These are phyloP conservation scores for Nipponacmea schrenckii DNA, from an alignment of 2,888 invertebrate genomes.

Conservation along the genomic window DNA sequence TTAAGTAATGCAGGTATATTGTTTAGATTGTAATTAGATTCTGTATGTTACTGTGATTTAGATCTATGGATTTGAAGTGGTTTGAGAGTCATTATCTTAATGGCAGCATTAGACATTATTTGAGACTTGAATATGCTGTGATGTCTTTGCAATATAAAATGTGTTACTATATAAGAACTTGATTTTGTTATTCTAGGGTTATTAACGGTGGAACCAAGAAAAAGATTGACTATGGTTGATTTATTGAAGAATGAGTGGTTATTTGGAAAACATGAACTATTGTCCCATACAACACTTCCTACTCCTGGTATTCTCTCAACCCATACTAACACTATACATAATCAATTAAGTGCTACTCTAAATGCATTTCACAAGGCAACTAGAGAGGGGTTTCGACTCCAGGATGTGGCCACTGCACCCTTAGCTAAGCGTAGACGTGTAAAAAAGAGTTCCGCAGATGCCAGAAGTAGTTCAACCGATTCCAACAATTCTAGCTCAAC, in stretches of 20 bases:
- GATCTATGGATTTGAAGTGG: too few relatives aligned
- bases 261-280: slow-evolving; percentile 62
- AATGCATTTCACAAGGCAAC: slow-evolving; percentile 78
- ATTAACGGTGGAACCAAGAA: slow-evolving; percentile 81
- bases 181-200: slow-evolving; percentile 71
- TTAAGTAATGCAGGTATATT: too few relatives aligned
- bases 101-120: too few relatives aligned
- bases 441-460: slow-evolving; percentile 65
- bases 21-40: too few relatives aligned
- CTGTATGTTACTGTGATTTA: too few relatives aligned
- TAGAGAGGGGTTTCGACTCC: slow-evolving; percentile 78
- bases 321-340: slow-evolving; percentile 70
- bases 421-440: slow-evolving; percentile 77
- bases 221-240: slow-evolving; percentile 77
- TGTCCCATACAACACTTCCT: slow-evolving; percentile 73
- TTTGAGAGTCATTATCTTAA: too few relatives aligned
- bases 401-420: slow-evolving; percentile 79
- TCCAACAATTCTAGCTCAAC: slow-evolving; percentile 54
- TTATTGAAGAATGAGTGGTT: slow-evolving; percentile 80
- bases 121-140: too few relatives aligned
- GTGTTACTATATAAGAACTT: too few relatives aligned
- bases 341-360: slow-evolving; percentile 75
- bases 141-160: too few relatives aligned
- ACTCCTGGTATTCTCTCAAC: slow-evolving; percentile 74
- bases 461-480: slow-evolving; percentile 58